These are phyloP conservation scores for Andinoacara biseriatus DNA, from an alignment of 2,113 vertebrate genomes.

Conservation along the genomic window DNA sequence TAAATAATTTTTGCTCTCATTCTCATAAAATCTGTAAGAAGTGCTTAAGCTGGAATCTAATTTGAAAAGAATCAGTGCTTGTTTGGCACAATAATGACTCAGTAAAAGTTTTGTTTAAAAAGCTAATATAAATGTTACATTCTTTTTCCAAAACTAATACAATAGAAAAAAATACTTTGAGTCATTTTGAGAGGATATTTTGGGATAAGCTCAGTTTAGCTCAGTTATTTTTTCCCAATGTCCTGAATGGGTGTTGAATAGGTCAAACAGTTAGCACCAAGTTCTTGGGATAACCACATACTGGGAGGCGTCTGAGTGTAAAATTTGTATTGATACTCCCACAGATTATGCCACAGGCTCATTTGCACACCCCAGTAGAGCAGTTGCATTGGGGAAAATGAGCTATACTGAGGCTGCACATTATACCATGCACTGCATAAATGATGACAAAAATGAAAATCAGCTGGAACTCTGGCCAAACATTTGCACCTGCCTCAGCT, in stretches of 20 bases:
- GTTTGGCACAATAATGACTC: constrained; percentile 10
- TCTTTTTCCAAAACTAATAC: constrained; percentile 14
- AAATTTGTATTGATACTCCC: constrained; percentile 26
- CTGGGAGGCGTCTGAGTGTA: constrained; percentile 30
- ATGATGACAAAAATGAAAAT: constrained; percentile 58
- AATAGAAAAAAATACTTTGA: constrained; percentile 16
- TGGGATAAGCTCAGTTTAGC: constrained; percentile 33
- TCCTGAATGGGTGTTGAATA: constrained; percentile 40
- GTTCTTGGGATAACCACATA: constrained; percentile 30
- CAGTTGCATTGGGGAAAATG: constrained; percentile 29
- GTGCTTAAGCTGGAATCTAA: constrained; percentile 30
- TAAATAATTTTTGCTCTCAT: neutral
- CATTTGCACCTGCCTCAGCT: constrained; percentile 47
- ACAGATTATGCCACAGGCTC: constrained; percentile 53
- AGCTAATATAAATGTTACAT: constrained; percentile 32
- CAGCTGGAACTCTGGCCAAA: constrained; percentile 44
- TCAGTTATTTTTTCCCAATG: constrained; percentile 16
- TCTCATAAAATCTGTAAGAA: constrained; percentile 18
- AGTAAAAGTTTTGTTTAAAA: constrained; percentile 11
- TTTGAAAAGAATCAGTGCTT: constrained; percentile 30
- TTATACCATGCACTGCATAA: constrained; percentile 43
- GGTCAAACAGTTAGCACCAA: constrained; percentile 38
- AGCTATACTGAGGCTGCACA: constrained; percentile 36
- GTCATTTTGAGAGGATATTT: constrained; percentile 30
- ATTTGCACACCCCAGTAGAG: constrained; percentile 53